phyloP scores from a whole-genome alignment of 2,888 invertebrate genomes.

The Cartodere bifasciata region DNA sequence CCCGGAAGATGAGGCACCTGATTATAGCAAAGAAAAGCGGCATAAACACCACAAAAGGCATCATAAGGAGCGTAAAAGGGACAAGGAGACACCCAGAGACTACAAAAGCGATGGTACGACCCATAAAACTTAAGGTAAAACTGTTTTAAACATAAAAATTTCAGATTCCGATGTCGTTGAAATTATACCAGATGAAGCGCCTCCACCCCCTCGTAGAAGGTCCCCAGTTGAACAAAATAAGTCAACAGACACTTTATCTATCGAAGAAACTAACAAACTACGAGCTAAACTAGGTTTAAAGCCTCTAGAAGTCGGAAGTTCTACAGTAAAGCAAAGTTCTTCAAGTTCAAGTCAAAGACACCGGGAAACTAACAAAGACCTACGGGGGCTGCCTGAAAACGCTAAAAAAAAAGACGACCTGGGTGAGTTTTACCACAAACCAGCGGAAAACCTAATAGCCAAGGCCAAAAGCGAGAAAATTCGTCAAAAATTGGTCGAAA shows the following conservation, averaged over 20 bases:
- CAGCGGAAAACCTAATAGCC: conserved; percentile 60
- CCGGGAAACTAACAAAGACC: conserved; percentile 42
- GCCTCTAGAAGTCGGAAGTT: conserved; percentile 61
- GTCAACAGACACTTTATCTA: conserved; percentile 50
- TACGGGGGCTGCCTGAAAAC: no score
- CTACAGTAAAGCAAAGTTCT: conserved; percentile 12
- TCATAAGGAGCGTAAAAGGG: conserved; percentile 33
- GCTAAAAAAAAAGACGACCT: conserved; percentile 40
- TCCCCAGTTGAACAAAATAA: conserved; percentile 28
- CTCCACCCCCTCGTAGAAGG: conserved; percentile 31
- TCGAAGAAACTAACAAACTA: conserved; percentile 78
- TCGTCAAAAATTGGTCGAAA: conserved; percentile 61
- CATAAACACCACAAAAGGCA: conserved; percentile 41
- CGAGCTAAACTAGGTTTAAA: conserved; percentile 88
- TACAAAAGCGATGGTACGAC: conserved; percentile 45
- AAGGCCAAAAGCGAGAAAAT: conserved; percentile 70
- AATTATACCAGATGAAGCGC: conserved; percentile 22
- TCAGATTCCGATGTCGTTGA: conserved; percentile 30
- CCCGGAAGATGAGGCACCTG: conserved; percentile 41
- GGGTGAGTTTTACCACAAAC: conserved; percentile 81
- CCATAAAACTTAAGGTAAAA: background rate
- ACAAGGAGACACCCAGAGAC: conserved; percentile 26
- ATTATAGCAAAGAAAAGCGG: conserved; percentile 39
- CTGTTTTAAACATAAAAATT: conserved; percentile 10
- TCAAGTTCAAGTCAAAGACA: conserved; percentile 22